These are phyloP conservation scores for Scaptomyza pallida DNA, from an alignment of 1,140 invertebrate species.

Conservation along the genomic window DNA sequence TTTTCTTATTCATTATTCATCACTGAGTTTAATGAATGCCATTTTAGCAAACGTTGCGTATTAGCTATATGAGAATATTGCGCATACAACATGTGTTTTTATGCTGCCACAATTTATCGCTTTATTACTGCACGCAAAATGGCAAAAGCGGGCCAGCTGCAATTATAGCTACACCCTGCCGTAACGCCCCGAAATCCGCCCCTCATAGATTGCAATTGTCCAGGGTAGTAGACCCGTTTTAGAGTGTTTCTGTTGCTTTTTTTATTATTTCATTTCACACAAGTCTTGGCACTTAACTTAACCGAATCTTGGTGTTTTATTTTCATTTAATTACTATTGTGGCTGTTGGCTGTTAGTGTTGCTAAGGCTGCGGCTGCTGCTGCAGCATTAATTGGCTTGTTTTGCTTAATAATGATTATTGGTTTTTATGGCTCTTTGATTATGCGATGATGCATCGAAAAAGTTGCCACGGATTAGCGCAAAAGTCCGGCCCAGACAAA, in stretches of 20 bases:
- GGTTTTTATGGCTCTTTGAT: conserved; percentile 82
- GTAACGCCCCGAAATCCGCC: not conserved
- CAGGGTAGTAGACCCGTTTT: conserved; percentile 68
- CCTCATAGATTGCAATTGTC: conserved; percentile 14
- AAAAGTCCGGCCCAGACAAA: conserved; percentile 46
- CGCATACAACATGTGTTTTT: not conserved
- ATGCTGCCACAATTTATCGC: conserved; percentile 59
- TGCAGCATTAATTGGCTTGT: conserved; percentile 79
- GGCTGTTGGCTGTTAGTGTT: conserved; percentile 14
- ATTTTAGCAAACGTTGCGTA: conserved; percentile 31
- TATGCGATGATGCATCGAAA: conserved; percentile 81
- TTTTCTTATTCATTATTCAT: conserved; percentile 3
- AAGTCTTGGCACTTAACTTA: conserved; percentile 43
- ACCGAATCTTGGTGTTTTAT: conserved; percentile 77
- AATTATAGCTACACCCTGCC: conserved; percentile 48
- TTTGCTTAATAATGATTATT: conserved; percentile 82
- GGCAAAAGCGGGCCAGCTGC: conserved; percentile 58
- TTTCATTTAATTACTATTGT: conserved; percentile 77
- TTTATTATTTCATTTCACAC: conserved; percentile 15
- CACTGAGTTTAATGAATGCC: conserved; percentile 38
- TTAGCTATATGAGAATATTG: conserved; percentile 25
- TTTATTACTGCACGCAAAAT: conserved; percentile 76
- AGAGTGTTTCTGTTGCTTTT: not conserved
- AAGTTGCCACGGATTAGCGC: conserved; percentile 52
- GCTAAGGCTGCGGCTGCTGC: conserved; percentile 13